These are phyloP conservation scores for Sebastes hubbsi DNA, from an alignment of 2,797 vertebrate species.

Conservation along the genomic window DNA sequence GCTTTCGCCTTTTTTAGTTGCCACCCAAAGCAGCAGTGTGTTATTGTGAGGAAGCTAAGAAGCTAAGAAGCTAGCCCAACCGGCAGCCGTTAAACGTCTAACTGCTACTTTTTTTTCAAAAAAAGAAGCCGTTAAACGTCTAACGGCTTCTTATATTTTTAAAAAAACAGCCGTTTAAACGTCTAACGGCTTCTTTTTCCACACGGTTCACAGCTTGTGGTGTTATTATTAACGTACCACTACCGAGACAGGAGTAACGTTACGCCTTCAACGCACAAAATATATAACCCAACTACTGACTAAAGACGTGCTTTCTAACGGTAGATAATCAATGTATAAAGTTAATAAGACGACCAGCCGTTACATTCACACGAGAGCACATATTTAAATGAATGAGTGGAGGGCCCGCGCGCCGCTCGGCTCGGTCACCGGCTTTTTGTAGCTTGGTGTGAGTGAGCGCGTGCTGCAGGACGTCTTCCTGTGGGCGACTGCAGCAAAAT, in stretches of 20 bases:
- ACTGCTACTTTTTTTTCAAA: too few species aligned
- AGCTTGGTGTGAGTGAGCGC: slow-evolving; percentile 46
- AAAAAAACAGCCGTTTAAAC: too few species aligned
- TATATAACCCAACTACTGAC: not conserved
- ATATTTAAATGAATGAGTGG: slow-evolving; percentile 63
- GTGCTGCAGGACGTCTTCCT: slow-evolving; percentile 71
- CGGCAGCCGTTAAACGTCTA: too few species aligned
- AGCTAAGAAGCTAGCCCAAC: too few species aligned
- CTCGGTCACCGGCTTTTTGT: slow-evolving; percentile 58
- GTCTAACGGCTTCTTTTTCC: too few species aligned
- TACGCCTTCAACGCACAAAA: not conserved
- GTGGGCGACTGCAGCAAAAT: slow-evolving; percentile 74
- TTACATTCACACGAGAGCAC: not conserved
- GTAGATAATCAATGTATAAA: not conserved
- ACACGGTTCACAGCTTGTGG: not conserved
- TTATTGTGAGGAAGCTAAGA: too few species aligned
- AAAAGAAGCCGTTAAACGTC: too few species aligned
- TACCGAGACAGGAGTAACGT: not conserved
- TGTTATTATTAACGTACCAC: not conserved
- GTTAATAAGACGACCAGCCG: not conserved
- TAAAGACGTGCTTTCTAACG: not conserved
- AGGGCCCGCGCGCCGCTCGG: slow-evolving; percentile 55
- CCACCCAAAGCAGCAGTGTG: too few species aligned
- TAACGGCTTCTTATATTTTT: too few species aligned
- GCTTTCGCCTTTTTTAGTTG: too few species aligned